Evolutionary conservation across 2,797 vertebrate species (phyloP), one percentile per base, ranked within the genome.

Genomic region (Lepus oiostolus): DNA sequence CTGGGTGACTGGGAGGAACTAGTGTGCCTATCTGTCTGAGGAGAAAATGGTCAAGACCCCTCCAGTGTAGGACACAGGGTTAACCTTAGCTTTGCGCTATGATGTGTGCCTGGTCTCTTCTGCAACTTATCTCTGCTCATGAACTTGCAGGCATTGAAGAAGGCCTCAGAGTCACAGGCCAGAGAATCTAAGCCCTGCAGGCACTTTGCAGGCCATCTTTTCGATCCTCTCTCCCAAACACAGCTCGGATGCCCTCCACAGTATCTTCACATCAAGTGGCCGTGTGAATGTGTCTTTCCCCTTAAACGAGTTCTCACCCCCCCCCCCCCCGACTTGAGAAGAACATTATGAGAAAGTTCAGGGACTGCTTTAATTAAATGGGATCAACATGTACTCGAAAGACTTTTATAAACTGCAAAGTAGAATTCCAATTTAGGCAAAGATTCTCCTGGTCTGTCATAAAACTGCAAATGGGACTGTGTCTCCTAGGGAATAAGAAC

Each of bases 401-500:
- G 35, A 70, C 62, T 47, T 50, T 74, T 47, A 58, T 35, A 76
- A 86, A 74, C 24, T 50, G 35, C 16, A 32, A 88, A 74, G 32
- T 30, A 88, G 75, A 85, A 86, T 94, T 89, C 54, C 16, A 90
- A 4, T 82, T 94, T 79, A 54, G 85, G 90, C 22, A 86, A 74
- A 82, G 65, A 80, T 83, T 62, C 76, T 90, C 42, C 35, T 72
- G 21, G 22, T 77, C 24, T 79, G 58, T 80, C 71, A 71, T 94
- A 94, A 86, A 91, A 74, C 52, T 63, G 52, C 70, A 80, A 14
- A 83, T n/a, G 38, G 50, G 21, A 95, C 76, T 82, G 16, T 58
- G 50, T 95, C 60, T 67, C n/a, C 62, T 42, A 90, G 38, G 84
- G 19, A 82, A 71, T 28, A 63, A 60, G 38, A n/a, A 65, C 14